phyloP scores from a whole-genome alignment of 2,113 vertebrate genomes.

The Nicator chloris region DNA sequence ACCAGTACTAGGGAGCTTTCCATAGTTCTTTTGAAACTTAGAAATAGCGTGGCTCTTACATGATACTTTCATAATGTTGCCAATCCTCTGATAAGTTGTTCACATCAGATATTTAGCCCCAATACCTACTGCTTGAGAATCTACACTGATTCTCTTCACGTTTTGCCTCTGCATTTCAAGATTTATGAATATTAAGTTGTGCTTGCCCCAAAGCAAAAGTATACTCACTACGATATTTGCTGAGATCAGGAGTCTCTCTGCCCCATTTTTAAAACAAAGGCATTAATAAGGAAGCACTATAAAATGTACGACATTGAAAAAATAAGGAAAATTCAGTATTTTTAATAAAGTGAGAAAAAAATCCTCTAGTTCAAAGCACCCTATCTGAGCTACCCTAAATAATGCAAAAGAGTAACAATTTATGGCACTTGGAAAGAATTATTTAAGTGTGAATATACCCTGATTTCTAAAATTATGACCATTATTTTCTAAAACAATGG shows the following conservation, averaged over 20 bases:
- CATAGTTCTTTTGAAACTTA: slow-evolving; percentile 68
- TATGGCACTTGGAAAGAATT: not conserved
- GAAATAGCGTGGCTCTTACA: slow-evolving; percentile 63
- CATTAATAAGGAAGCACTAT: slow-evolving; percentile 68
- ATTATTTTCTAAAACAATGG: not conserved
- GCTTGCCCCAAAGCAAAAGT: slow-evolving; percentile 80
- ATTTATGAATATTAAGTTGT: slow-evolving; percentile 81
- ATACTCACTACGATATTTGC: slow-evolving; percentile 78
- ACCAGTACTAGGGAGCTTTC: slow-evolving; percentile 48
- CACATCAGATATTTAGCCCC: slow-evolving; percentile 78
- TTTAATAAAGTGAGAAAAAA: slow-evolving; percentile 55
- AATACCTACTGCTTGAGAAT: slow-evolving; percentile 74
- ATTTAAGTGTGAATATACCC: not conserved
- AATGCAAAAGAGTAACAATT: slow-evolving; percentile 37
- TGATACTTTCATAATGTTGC: slow-evolving; percentile 77
- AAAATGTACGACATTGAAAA: slow-evolving; percentile 62
- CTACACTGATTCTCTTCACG: slow-evolving; percentile 71
- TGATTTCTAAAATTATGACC: not conserved
- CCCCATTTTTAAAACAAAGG: slow-evolving; percentile 76
- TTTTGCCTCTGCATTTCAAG: slow-evolving; percentile 69
- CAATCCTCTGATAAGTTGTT: slow-evolving; percentile 77
- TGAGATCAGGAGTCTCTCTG: slow-evolving; percentile 78
- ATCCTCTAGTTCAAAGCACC: slow-evolving; percentile 43
- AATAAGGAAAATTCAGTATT: slow-evolving; percentile 63
- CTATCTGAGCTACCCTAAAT: slow-evolving; percentile 45